Base-by-base conservation (phyloP, 53 echinoderm and acorn worm genomes). In the Actinopyga echinites region DNA sequence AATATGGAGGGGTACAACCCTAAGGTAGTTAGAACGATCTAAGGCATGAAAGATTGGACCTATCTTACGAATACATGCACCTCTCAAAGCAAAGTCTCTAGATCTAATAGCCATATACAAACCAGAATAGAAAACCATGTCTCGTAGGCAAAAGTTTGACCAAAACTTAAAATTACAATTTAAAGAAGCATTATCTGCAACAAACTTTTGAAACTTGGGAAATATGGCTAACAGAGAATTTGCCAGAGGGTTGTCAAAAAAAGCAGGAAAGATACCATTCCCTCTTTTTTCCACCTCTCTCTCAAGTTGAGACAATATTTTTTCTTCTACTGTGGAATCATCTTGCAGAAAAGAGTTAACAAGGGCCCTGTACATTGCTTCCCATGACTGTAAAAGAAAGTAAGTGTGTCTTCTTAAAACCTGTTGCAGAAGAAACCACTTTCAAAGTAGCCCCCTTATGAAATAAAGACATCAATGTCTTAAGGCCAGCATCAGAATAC, bases 331-430 rank as follows among this genome's bases (percentile, higher is more conserved):
- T 37, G 10, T 24, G 25, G 73, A 21, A 17, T 37, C 73, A 37
- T 43, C 73, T 0, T 37, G 24, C 19, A 71, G 31, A 38, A 40
- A 71, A 11, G 23, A 20, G 42, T 37, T 5, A 38, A 71, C 9
- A 21, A 40, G 9, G 11, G 19, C 11, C 42, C 73, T 71, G n/a
- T 71, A 71, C 19, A 71, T 2, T 71, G 44, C 73, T 35, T 71
- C 73, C 73, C 73, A 71, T 40, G 73, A 40, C 73, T 71, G 73
- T 21, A 71, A 43, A 40, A 71, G 73, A 71, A 71, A 71, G 42
- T n/a, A 22, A 38, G n/a, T 71, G 73, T 6, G 73, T 43, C 35
- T 71, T 71, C 73, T 71, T 71, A 43, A 71, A 71, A 10, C 73
- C 73, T 38, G 73, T 33, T 9, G 73, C 40, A 38, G 38, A 9